phyloP scores from a whole-genome alignment of 2,113 vertebrate genomes.

The Melanotaenia duboulayi region DNA sequence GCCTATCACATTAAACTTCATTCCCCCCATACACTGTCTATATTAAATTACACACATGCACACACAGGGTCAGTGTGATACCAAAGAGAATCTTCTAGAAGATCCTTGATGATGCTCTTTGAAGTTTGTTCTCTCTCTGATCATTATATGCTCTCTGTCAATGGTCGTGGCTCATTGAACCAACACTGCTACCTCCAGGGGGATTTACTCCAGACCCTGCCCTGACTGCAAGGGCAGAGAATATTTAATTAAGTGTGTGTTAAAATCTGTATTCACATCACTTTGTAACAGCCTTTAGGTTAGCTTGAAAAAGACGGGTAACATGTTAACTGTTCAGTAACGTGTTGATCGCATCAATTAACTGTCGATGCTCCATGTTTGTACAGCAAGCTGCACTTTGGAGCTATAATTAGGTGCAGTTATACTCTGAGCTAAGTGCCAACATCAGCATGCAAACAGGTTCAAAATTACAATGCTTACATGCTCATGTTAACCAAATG shows the following conservation, averaged over 20 bases:
- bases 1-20: conserved; percentile 5
- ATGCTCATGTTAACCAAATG: neutral
- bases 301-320: conserved; percentile 3
- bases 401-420: too few relatives aligned
- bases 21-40: neutral
- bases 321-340: neutral
- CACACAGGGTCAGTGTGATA: conserved; percentile 18
- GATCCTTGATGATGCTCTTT: conserved; percentile 52
- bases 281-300: conserved; percentile 14
- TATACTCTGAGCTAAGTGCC: neutral
- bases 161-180: conserved; percentile 43
- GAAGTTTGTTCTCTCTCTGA: conserved; percentile 44
- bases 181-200: conserved; percentile 23
- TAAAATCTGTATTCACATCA: conserved; percentile 19
- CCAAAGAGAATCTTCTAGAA: conserved; percentile 48
- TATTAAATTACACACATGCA: conserved; percentile 22
- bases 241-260: conserved; percentile 14
- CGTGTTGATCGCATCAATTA: neutral
- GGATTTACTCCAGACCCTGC: conserved; percentile 35
- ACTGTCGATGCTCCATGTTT: neutral
- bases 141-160: conserved; percentile 45
- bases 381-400: neutral
- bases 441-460: neutral
- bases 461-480: neutral
- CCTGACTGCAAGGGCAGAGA: conserved; percentile 18